Conservation (phyloP, 2,888 invertebrate species). For the Pandemis corylana region DNA sequence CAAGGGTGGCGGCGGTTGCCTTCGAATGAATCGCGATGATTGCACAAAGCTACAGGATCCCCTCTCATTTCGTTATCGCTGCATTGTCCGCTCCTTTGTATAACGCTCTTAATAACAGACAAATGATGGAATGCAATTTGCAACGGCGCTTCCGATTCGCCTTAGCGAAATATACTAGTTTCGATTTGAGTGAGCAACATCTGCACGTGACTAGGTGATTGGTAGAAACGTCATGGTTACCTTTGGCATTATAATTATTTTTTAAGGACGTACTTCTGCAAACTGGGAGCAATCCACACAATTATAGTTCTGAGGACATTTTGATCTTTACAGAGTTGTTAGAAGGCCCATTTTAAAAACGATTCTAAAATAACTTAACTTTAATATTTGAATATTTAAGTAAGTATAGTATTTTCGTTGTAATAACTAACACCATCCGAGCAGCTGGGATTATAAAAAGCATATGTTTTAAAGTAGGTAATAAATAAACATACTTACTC, state of each 20-base stretch:
- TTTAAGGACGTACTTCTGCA: too few relatives aligned
- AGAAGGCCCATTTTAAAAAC: too few relatives aligned
- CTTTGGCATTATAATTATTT: too few relatives aligned
- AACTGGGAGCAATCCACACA: too few relatives aligned
- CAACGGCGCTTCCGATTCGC: constrained; percentile 23
- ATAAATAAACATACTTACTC: constrained; percentile 13
- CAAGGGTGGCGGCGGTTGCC: constrained; percentile 61
- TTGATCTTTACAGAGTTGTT: too few relatives aligned
- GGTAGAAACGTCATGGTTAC: neutral
- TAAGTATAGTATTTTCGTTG: too few relatives aligned
- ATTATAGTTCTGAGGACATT: too few relatives aligned
- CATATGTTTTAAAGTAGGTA: too few relatives aligned
- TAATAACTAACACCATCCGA: too few relatives aligned
- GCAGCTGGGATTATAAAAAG: too few relatives aligned
- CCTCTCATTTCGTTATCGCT: constrained; percentile 78
- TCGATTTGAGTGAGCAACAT: constrained; percentile 7
- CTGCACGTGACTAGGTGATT: neutral
- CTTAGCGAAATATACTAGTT: constrained; percentile 35
- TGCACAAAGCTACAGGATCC: constrained; percentile 79
- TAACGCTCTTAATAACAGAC: constrained; percentile 69
- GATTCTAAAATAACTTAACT: too few relatives aligned
- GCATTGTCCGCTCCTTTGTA: constrained; percentile 68
- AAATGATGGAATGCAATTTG: constrained; percentile 57
- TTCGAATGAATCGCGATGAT: constrained; percentile 76
- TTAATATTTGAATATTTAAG: too few relatives aligned